These are phyloP conservation scores for Orthosia gothica DNA, from an alignment of 2,888 invertebrate species.

Conservation along the genomic window DNA sequence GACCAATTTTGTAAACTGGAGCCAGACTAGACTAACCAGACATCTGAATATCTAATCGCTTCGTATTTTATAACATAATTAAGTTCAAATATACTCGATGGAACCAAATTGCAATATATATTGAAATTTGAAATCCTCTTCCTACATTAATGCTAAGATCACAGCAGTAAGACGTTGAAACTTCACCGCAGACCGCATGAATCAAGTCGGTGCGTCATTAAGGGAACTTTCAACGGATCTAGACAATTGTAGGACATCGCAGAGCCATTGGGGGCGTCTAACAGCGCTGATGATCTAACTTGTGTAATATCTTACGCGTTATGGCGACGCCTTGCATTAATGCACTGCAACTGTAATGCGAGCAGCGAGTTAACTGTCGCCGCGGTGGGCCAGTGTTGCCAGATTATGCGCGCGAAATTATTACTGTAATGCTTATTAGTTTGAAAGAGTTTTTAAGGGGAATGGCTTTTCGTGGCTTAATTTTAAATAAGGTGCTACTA, in stretches of 20 bases:
- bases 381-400: constrained; percentile 67
- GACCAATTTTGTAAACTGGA: constrained; percentile 44
- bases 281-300: constrained; percentile 86
- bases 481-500: constrained; percentile 26
- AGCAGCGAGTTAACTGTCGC: constrained; percentile 60
- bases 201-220: constrained; percentile 79
- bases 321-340: constrained; percentile 83
- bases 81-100: constrained; percentile 55
- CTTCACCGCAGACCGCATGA: constrained; percentile 75
- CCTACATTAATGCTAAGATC: constrained; percentile 60
- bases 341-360: constrained; percentile 74
- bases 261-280: constrained; percentile 76
- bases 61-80: constrained; percentile 55
- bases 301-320: constrained; percentile 84
- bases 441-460: constrained; percentile 50
- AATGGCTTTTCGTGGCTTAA: constrained; percentile 25
- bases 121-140: constrained; percentile 61
- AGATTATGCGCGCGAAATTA: constrained; percentile 63
- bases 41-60: constrained; percentile 54
- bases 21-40: constrained; percentile 24
- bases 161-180: constrained; percentile 56
- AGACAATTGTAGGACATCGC: constrained; percentile 72
- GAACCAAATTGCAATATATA: constrained; percentile 51
- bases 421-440: constrained; percentile 67
- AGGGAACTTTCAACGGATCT: constrained; percentile 76